phyloP scores from a whole-genome alignment of 2,113 vertebrate genomes.

The Chloroceryle aenea region DNA sequence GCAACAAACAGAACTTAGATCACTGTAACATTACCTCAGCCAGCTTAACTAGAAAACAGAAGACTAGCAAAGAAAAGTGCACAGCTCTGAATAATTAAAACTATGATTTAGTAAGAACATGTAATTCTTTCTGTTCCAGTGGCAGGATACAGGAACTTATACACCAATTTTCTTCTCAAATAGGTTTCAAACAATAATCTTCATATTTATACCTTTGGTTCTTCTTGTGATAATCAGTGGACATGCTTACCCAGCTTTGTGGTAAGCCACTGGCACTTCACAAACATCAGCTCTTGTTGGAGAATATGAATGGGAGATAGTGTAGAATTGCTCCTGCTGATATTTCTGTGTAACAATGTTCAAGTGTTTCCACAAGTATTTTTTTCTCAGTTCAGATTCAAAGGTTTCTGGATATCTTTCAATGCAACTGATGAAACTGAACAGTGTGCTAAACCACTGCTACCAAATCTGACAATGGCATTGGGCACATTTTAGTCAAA shows the following conservation, averaged over 20 bases:
- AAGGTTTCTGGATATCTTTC: neutral
- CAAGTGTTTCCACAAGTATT: neutral
- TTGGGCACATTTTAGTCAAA: neutral
- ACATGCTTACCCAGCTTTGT: rapidly evolving
- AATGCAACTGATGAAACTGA: neutral
- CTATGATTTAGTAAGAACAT: neutral
- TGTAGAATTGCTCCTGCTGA: neutral
- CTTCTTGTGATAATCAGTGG: neutral
- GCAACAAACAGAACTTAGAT: neutral
- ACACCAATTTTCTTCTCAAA: neutral
- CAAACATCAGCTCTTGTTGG: neutral
- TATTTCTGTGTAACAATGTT: neutral
- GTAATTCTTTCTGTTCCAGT: neutral
- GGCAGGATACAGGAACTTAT: neutral
- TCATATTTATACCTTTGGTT: neutral
- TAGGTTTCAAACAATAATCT: neutral
- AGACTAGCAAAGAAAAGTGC: neutral
- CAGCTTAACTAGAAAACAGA: neutral
- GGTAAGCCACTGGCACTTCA: neutral
- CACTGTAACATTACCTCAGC: neutral
- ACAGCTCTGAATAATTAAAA: neutral
- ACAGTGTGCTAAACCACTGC: rapidly evolving
- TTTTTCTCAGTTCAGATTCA: neutral
- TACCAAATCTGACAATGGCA: rapidly evolving
- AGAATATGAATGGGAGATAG: neutral